Evolutionary conservation across 53 echinoderm and acorn worm species (phyloP), one percentile per base, ranked within the genome.

Genomic region (Henricia sp.): DNA sequence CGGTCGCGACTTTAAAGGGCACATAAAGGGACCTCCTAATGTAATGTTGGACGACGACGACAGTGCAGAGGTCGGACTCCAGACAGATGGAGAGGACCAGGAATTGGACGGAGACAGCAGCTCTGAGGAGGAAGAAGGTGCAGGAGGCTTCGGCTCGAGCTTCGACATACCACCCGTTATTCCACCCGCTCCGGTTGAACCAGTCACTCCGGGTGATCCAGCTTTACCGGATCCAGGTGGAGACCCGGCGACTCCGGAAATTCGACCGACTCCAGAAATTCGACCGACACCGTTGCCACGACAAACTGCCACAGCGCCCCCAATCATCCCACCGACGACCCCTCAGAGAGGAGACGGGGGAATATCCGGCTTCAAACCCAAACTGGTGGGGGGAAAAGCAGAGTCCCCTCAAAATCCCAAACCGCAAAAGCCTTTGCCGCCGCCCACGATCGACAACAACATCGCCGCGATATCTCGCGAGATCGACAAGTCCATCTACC

Each of bases 31-130:
- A 25, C 8, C 27, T 4, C 26, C 9, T 24, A 65, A 36, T 26
- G 35, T 11, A 37, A n/a, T n/a, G n/a, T n/a, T n/a, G n/a, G n/a
- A n/a, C n/a, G 35, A 35, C 14, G 65, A 65, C n/a, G 65, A 65
- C 14, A 65, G 65, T 37, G 25, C 35, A 17, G 86, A 75, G 17
- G 76, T 51, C 23, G 86, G 66, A 29, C 28, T 66, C 54, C 74
- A 75, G 66, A 75, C 86, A 1, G 74, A 64, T 50, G 86, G 75
- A 51, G 75, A 74, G 54, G 75, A 52, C 20, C 68, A 74, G 37
- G 76, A 75, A n/a, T 33, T 51, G 33, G 86, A 63, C 14, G 52
- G 32, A 25, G 65, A 11, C 14, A 70, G 69, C 20, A 65, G 65
- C 65, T 65, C 65, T 17, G 65, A 65, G 65, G 76, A 65, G 16